Conservation (phyloP, 1,140 invertebrate species). For the Diprion similis region DNA sequence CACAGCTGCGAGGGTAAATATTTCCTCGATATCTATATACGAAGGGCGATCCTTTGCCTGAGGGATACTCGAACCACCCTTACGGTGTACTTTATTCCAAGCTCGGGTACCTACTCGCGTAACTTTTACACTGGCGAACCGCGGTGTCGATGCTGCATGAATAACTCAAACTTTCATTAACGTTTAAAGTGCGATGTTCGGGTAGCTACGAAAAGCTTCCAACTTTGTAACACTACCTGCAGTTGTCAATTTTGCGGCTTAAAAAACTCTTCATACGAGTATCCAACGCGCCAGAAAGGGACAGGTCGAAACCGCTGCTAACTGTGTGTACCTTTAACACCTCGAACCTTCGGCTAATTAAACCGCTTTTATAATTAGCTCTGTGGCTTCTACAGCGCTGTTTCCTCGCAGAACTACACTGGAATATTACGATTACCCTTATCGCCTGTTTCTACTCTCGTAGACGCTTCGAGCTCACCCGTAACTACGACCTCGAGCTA, state of each 20-base stretch:
- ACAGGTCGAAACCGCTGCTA: no score
- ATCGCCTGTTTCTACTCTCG: no score
- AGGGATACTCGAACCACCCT: background rate
- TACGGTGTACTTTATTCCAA: background rate
- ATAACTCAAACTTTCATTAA: background rate
- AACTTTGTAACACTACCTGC: no score
- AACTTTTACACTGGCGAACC: background rate
- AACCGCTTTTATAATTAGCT: background rate
- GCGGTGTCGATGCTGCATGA: background rate
- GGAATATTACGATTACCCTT: background rate
- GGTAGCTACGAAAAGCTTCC: no score
- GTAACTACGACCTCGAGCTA: no score
- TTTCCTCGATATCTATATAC: no score
- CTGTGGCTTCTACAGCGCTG: background rate
- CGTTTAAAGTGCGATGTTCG: background rate
- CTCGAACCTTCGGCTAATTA: background rate
- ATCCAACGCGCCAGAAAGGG: no score
- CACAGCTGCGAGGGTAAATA: no score
- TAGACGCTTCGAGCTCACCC: no score
- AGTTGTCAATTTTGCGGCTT: no score
- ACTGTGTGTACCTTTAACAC: background rate
- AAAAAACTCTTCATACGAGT: no score
- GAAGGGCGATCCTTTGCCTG: no score
- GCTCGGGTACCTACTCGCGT: background rate
- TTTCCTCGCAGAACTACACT: background rate